Percentiles rank a stretch among this genome's conserved stretches.
Conservation (phyloP, 2,888 invertebrate genomes). For the Eilema griseolum region DNA sequence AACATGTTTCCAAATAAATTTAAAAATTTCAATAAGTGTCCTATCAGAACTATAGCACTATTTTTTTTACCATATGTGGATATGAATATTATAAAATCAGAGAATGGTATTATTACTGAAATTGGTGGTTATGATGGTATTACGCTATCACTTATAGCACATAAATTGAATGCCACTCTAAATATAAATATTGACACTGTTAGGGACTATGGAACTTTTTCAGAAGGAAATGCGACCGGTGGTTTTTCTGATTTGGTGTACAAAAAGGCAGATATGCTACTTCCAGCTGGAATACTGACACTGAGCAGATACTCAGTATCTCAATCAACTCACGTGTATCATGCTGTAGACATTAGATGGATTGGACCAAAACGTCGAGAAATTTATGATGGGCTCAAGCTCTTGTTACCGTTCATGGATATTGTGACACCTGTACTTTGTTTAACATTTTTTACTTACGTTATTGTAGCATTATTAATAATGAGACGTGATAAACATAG, state of each 20-base stretch:
- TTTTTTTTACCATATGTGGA: constrained; percentile 54
- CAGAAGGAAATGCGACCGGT: constrained; percentile 54
- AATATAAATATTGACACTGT: constrained; percentile 19
- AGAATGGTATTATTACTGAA: constrained; percentile 50
- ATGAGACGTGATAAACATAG: constrained; percentile 37
- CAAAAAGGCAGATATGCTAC: constrained; percentile 60
- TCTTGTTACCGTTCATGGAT: constrained; percentile 62
- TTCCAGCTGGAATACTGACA: constrained; percentile 56
- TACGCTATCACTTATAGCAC: constrained; percentile 51
- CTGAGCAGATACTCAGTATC: constrained; percentile 51
- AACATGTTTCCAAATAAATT: constrained; percentile 65
- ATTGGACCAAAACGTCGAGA: constrained; percentile 61
- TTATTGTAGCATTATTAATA: constrained; percentile 43
- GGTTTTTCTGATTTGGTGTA: constrained; percentile 57
- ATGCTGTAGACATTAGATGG: constrained; percentile 60
- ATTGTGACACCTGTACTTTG: constrained; percentile 54
- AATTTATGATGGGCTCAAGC: constrained; percentile 61
- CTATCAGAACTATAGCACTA: constrained; percentile 54
- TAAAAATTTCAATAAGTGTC: constrained; percentile 66
- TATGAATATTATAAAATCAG: constrained; percentile 25
- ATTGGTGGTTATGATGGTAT: constrained; percentile 62
- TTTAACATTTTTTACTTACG: constrained; percentile 49
- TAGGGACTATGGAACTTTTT: constrained; percentile 48
- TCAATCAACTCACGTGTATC: constrained; percentile 57
- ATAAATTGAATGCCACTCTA: constrained; percentile 62